Base-by-base conservation (phyloP, 2,113 vertebrate genomes). In the Percina caprodes region DNA sequence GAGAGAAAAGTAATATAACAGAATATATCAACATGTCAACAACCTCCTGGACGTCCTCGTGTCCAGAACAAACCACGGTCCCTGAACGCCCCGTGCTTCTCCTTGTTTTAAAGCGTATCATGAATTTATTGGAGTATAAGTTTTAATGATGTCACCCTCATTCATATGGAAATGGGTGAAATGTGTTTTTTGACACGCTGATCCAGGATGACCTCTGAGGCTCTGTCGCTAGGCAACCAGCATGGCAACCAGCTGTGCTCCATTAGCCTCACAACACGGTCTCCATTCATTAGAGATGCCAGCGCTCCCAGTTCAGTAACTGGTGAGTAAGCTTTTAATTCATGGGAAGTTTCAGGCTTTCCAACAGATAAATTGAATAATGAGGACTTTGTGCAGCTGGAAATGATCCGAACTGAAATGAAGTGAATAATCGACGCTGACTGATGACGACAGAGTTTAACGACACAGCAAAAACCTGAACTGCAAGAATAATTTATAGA, bases 181-280 rank as follows among this genome's bases (percentile, higher is more conserved):
- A 49, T 3, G 10, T 6, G 1, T 69, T 68, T 54, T 12, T 39
- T 75, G 61, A 80, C 79, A 67, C n/a, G 0, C 65, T 71, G 71
- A 85, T 67, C 81, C 72, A 42, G 39, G 52, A 75, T 42, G 71
- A 77, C 68, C 84, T 80, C 39, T 67, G 46, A 13, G 60, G 46
- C 67, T 66, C 35, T 42, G 3, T 62, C 24, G 4, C 70, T 71
- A 35, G 75, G 75, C 77, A 83, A 48, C 74, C 72, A 75, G 35
- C 79, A 45, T 71, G 69, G 82, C 86, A 85, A 89, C 85, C 86
- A 83, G 68, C 85, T 89, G 77, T 56, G 55, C 13, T 30, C 4
- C 49, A 60, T 90, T 84, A 55, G 56, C 21, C 66, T 69, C 66
- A 77, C 62, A 85, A 60, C 33, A 79, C 16, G 7, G 69, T 52